These are phyloP conservation scores for Pagrus major DNA, from an alignment of 2,113 vertebrate species.

Conservation along the genomic window DNA sequence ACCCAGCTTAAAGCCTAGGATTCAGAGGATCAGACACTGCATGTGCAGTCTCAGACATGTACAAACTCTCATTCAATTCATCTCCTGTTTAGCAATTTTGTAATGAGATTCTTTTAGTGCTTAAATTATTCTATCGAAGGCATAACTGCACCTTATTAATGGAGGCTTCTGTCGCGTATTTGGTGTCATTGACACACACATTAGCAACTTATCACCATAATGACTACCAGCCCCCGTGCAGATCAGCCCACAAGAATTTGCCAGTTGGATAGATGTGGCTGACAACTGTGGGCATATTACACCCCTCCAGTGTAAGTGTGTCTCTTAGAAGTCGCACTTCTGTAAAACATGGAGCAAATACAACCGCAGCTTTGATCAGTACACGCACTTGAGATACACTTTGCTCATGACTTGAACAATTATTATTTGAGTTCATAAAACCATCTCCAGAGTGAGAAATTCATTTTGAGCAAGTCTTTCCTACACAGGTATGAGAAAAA, in stretches of 20 bases:
- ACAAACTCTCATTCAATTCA: neutral
- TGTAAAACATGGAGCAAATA: constrained; percentile 11
- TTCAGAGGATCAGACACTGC: constrained; percentile 29
- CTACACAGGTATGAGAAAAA: neutral
- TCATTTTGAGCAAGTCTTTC: neutral
- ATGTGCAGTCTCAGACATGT: neutral
- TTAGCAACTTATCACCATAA: constrained; percentile 42
- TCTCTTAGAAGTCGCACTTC: constrained; percentile 16
- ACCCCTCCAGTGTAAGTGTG: constrained; percentile 14
- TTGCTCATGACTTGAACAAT: neutral
- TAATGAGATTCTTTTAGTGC: neutral
- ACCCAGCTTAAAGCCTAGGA: constrained; percentile 35
- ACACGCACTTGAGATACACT: neutral
- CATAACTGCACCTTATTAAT: neutral
- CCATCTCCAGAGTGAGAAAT: constrained; percentile 11
- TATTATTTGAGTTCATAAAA: constrained; percentile 4
- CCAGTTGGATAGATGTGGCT: constrained; percentile 57
- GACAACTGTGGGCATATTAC: constrained; percentile 22
- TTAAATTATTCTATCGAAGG: neutral
- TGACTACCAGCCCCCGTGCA: constrained; percentile 16
- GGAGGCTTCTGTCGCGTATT: constrained; percentile 2
- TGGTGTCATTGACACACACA: constrained; percentile 26
- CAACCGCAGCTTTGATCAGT: constrained; percentile 19
- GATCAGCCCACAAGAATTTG: constrained; percentile 26
- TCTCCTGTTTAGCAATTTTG: neutral